Percentiles rank a stretch among this genome's conserved stretches.
Conservation (phyloP, 2,888 invertebrate species). For the Archips xylosteana region DNA sequence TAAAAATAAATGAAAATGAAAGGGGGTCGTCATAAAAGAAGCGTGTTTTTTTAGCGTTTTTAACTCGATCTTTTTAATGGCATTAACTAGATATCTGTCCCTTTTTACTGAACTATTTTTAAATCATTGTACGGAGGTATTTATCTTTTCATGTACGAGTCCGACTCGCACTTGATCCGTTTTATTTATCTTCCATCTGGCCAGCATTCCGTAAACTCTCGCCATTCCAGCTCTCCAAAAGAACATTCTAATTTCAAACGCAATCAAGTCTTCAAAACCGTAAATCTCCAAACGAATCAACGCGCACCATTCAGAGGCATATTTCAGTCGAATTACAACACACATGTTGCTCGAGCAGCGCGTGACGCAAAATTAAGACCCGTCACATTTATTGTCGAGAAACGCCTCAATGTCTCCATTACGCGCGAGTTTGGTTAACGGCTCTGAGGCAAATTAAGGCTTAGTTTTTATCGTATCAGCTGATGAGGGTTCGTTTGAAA, state of each 20-base stretch:
- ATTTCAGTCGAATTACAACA: constrained; percentile 26
- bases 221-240: background rate
- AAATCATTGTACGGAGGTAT: no score
- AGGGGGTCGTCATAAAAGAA: background rate
- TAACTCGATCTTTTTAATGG: no score
- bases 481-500: background rate
- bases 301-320: constrained; percentile 21
- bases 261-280: constrained; percentile 26
- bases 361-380: constrained; percentile 25
- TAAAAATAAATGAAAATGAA: no score
- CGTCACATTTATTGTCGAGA: constrained; percentile 17
- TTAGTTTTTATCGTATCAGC: background rate
- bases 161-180: no score
- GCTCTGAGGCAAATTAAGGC: constrained; percentile 6
- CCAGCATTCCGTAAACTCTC: background rate
- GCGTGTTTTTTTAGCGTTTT: no score
- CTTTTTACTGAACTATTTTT: no score
- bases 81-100: no score
- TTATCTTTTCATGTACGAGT: no score
- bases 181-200: no score
- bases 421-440: constrained; percentile 11
- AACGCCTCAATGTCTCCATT: constrained; percentile 18
- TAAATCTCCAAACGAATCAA: constrained; percentile 34
- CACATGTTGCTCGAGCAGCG: constrained; percentile 20
- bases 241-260: constrained; percentile 13